Evolutionary conservation across 2,113 vertebrate genomes (phyloP), one percentile per base, ranked within the genome.

Genomic region (Anhinga anhinga): DNA sequence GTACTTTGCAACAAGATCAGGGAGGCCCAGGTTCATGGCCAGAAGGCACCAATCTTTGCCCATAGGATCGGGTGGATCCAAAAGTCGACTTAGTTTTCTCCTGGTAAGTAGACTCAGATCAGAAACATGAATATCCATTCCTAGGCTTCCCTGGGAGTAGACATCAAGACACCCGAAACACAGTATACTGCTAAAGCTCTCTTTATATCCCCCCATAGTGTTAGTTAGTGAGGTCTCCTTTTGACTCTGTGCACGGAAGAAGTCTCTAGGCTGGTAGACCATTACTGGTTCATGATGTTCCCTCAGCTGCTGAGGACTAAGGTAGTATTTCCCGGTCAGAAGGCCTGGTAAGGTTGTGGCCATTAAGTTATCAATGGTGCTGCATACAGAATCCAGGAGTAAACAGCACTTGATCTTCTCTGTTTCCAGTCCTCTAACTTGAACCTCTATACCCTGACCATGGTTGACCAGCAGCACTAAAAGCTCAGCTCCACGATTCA

Each of bases 41-140:
- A 99, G 98, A 97, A 99, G 99, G 97, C 99, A 99, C 99, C 99
- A 99, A 91, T 99, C 99, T 97, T 99, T 99, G 69, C 99, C 99
- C 97, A 99, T 98, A 45, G 99, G 99, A 94, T 99, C 99, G 1
- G 99, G 99, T 0, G 99, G 99, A 98, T 99, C 99, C 96, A 99
- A 97, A 97, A 99, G 98, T 86, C 99, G 98, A 82, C 99, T 99
- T 17, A 99, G 98, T 95, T 99, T 99, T 91, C 99, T 98, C 84
- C 99, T 98, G 15, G 98, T 99, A 94, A 99, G 95, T 8, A 99
- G 98, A 90, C 98, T 98, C 40, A 99, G 97, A n/a, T 99, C 99
- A 0, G 99, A 99, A 9, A 99, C 98, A 65, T 99, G 99, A 93
- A 99, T 97, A 82, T 99, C 98, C 70, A 98, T 98, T 32, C 99